Evolutionary conservation across 2,888 invertebrate genomes (phyloP), one percentile per base, ranked within the genome.

Genomic region (Torymus tubicola): DNA sequence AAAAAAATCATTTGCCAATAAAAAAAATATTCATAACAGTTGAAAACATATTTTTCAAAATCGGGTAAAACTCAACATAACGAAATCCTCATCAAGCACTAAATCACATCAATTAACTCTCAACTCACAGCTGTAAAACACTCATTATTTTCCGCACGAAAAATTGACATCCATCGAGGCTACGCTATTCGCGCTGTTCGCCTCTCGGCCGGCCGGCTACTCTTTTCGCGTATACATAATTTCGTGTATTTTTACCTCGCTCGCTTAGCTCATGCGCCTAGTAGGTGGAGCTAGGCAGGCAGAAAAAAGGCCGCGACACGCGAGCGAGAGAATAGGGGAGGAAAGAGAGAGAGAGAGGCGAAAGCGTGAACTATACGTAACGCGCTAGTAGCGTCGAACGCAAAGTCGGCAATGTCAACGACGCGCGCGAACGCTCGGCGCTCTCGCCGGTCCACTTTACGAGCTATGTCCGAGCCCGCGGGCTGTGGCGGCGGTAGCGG

Each of bases 181-280:
- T 18, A 12, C 12, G 10, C 5, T 1, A 18, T 11, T 61, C n/a
- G 71, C 42, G 42, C 42, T 0, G 31, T 8, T 5, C 42, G 42
- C 42, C 42, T 42, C 8, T 42, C 42, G 42, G 42, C 42, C 42
- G 8, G 5, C 8, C 42, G 42, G 42, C 42, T 21, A 21, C 16
- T 69, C 24, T 11, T 14, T 31, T 65, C 50, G 58, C 21, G 57
- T 16, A 57, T 42, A 61, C 57, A 55, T 79, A 74, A 69, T 69
- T 79, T 68, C n/a, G 75, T 67, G 71, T 75, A 75, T 80, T 80
- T 80, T 80, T 75, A 75, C 64, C 53, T n/a, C 16, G 70, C 55
- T 53, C 24, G 50, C 31, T 5, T 31, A n/a, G 31, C 31, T 31
- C 42, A 8, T 42, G 42, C n/a, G 21, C 24, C 55, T 42, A 50